A percentile compares a stretch with the other conserved stretches of the same genome.
Evolutionary conservation across 2,797 vertebrate species (phyloP).

Genomic region (Danio kyathit): DNA sequence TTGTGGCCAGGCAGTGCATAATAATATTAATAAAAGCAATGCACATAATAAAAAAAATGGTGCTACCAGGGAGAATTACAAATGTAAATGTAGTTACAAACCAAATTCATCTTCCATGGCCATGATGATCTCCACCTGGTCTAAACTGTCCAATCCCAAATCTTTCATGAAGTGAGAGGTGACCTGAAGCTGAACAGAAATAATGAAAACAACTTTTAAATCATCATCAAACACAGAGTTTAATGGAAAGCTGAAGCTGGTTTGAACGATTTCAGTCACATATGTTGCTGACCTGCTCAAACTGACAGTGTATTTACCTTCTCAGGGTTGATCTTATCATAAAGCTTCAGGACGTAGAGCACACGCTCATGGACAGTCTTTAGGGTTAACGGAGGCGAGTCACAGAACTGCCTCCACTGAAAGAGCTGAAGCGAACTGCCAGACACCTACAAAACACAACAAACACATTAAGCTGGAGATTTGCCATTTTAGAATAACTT

Average conservation of each 20-base stretch:
- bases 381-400: constrained; percentile 74
- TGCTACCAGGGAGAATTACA: not conserved
- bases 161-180: constrained; percentile 87
- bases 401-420: constrained; percentile 70
- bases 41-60: too few species aligned
- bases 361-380: constrained; percentile 76
- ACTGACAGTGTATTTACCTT: constrained; percentile 66
- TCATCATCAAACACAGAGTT: not conserved
- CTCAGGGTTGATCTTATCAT: constrained; percentile 82
- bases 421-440: constrained; percentile 5
- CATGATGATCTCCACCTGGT: constrained; percentile 92
- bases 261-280: constrained; percentile 14
- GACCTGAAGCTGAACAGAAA: constrained; percentile 73
- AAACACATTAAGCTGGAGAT: not conserved
- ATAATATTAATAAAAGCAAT: not conserved
- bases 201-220: not conserved
- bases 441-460: constrained; percentile 17
- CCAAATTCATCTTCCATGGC: constrained; percentile 90
- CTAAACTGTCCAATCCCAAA: constrained; percentile 87
- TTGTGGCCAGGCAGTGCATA: too few species aligned
- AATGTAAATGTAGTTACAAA: constrained; percentile 58
- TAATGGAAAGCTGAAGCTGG: too few species aligned
- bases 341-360: constrained; percentile 81
- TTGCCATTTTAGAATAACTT: not conserved
- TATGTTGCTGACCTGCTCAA: not conserved